Conservation (phyloP, 2,797 vertebrate genomes). For the Siniperca scherzeri region DNA sequence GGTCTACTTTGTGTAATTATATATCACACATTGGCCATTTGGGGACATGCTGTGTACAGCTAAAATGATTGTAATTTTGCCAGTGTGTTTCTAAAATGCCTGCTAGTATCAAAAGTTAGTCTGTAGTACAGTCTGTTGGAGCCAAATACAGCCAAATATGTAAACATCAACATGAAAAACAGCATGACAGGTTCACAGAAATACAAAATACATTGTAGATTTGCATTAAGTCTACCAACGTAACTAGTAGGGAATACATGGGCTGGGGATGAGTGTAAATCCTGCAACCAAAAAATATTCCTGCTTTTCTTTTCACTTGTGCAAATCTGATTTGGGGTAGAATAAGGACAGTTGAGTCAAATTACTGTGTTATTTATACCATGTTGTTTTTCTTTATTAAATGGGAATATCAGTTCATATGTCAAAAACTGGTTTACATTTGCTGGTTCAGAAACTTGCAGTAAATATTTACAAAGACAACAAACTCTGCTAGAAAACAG, state of each 20-base stretch:
- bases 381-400: neutral
- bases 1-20: slow-evolving; percentile 44
- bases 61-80: neutral
- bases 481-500: slow-evolving; percentile 18
- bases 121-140: neutral
- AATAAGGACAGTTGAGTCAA: neutral
- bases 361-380: neutral
- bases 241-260: neutral
- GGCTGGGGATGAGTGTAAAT: neutral
- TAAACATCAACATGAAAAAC: neutral
- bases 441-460: neutral
- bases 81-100: slow-evolving; percentile 20
- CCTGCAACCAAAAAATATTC: neutral
- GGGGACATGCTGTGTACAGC: neutral
- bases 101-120: slow-evolving; percentile 23
- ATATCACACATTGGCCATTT: slow-evolving; percentile 26
- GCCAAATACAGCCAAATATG: slow-evolving; percentile 7
- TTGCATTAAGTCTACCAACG: neutral
- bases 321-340: neutral
- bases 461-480: slow-evolving; percentile 33
- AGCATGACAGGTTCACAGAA: neutral
- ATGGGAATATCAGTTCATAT: neutral
- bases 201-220: neutral
- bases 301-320: neutral
- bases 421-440: neutral